These are phyloP conservation scores for Hippopotamyrus pictus DNA, from an alignment of 2,797 vertebrate genomes.

Conservation along the genomic window DNA sequence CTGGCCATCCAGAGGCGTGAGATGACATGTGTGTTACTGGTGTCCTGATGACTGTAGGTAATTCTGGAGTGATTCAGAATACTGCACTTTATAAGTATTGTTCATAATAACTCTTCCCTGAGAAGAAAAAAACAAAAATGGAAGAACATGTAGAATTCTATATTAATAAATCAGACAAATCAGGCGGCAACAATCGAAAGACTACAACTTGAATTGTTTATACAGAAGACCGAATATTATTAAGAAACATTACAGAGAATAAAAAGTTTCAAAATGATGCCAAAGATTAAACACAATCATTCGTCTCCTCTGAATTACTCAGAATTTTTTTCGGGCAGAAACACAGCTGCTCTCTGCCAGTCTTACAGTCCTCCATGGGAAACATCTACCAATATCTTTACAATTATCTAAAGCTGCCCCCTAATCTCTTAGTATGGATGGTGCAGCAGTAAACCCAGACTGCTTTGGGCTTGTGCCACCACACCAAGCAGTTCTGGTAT, in stretches of 20 bases:
- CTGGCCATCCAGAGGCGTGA: background rate
- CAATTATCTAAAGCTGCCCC: background rate
- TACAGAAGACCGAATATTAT: background rate
- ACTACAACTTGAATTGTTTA: background rate
- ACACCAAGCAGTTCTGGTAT: constrained; percentile 1
- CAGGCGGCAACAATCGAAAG: background rate
- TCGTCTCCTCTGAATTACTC: background rate
- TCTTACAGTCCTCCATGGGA: background rate
- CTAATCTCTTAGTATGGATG: background rate
- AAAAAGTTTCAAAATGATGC: background rate
- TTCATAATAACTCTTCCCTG: background rate
- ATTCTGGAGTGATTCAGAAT: background rate
- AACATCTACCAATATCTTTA: background rate
- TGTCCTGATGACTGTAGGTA: background rate
- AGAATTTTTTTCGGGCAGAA: background rate
- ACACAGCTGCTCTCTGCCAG: background rate
- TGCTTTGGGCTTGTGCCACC: background rate
- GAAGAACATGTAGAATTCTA: background rate
- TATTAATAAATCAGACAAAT: background rate
- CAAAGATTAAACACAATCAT: background rate
- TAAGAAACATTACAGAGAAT: background rate
- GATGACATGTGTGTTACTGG: background rate
- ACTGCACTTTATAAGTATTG: background rate
- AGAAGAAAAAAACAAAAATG: background rate
- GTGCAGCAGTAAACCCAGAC: background rate